Percentiles rank a stretch among this genome's conserved stretches.
Conservation (phyloP, 2,888 invertebrate genomes). For the Clanis bilineata region DNA sequence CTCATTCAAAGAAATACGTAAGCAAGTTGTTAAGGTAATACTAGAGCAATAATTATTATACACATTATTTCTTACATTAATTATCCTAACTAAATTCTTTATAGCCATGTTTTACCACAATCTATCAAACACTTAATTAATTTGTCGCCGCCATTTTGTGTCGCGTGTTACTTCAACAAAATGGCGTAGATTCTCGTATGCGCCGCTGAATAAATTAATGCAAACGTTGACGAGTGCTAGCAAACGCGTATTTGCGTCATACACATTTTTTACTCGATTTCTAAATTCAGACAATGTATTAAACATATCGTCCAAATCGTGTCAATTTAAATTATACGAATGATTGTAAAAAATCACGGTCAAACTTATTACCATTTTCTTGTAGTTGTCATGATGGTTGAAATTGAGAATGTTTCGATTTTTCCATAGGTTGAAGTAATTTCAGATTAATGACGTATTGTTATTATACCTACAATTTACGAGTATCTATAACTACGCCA, state of each 20-base stretch:
- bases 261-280: conserved; percentile 48
- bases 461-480: not conserved
- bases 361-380: conserved; percentile 7
- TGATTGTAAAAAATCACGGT: conserved; percentile 17
- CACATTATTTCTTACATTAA: no score
- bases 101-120: not conserved
- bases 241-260: conserved; percentile 58
- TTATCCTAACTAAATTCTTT: not conserved
- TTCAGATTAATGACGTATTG: not conserved
- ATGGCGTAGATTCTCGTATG: conserved; percentile 51
- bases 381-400: not conserved
- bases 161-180: conserved; percentile 37
- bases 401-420: not conserved
- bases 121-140: not conserved
- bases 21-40: no score
- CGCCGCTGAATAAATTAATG: conserved; percentile 62
- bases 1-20: no score
- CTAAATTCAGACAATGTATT: conserved; percentile 45
- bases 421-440: not conserved
- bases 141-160: conserved; percentile 20
- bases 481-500: no score
- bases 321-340: conserved; percentile 20
- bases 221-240: conserved; percentile 49
- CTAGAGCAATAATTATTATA: no score
- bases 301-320: conserved; percentile 44